phyloP scores from a whole-genome alignment of 2,113 vertebrate species.

The Ptyas mucosa region DNA sequence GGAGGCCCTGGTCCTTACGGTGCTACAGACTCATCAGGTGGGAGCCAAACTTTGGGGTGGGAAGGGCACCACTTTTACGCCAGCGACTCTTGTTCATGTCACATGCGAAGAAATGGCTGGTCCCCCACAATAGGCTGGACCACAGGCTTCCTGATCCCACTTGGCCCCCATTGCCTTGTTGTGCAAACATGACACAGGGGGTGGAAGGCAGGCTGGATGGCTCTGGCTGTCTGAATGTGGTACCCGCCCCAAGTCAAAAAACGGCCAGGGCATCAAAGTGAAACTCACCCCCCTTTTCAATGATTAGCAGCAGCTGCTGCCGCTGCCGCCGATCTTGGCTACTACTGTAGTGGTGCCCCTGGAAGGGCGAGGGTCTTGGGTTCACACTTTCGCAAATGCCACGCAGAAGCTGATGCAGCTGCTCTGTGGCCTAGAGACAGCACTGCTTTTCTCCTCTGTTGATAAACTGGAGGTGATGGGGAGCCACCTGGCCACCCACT shows the following conservation, averaged over 20 bases:
- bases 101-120: neutral
- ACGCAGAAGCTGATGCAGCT: neutral
- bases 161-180: neutral
- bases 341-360: fast-evolving
- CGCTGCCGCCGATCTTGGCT: fast-evolving
- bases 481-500: neutral
- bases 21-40: constrained; percentile 95
- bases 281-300: neutral
- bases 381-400: neutral
- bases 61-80: neutral
- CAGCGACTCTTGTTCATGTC: neutral
- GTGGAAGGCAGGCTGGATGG: neutral
- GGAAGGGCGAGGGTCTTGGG: neutral
- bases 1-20: constrained; percentile 90
- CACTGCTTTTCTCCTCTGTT: neutral
- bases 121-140: neutral
- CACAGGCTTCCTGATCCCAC: neutral
- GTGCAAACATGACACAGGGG: neutral
- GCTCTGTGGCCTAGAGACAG: neutral
- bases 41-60: constrained; percentile 35
- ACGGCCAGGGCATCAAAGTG: neutral
- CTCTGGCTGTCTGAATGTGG: neutral
- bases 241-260: neutral
- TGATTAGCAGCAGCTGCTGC: neutral
- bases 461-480: neutral